Percentiles rank a stretch among this genome's conserved stretches.
Conservation (phyloP, 2,113 vertebrate species). For the Tachycineta bicolor region DNA sequence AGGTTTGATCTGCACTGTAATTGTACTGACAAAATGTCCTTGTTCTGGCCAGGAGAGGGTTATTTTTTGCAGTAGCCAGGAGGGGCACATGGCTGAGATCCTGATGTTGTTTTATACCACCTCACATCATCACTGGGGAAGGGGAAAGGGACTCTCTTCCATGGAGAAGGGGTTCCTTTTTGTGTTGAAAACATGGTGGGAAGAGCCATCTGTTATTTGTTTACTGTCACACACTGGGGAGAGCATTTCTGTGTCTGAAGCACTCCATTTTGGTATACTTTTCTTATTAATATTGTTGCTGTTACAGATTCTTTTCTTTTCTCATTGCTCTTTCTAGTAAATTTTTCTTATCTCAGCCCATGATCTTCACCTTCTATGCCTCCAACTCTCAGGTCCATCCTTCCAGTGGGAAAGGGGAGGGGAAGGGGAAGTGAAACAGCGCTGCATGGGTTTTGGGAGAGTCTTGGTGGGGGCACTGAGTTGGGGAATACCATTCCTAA, state of each 20-base stretch:
- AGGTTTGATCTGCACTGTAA: background rate
- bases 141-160: background rate
- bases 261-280: background rate
- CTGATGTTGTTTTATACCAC: background rate
- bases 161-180: background rate
- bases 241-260: background rate
- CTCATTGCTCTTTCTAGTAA: background rate
- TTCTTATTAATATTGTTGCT: background rate
- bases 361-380: background rate
- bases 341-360: background rate
- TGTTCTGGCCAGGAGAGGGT: background rate
- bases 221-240: background rate
- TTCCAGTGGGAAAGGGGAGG: background rate
- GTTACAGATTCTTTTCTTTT: background rate
- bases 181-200: background rate
- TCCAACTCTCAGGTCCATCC: background rate
- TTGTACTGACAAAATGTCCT: background rate
- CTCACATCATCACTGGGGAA: fast-evolving
- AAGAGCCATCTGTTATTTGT: background rate
- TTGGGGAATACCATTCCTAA: background rate
- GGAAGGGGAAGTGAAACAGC: fast-evolving
- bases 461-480: background rate
- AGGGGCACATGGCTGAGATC: background rate
- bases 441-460: background rate
- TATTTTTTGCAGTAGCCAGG: background rate